Evolutionary conservation across 2,113 vertebrate genomes (phyloP).

Genomic region (Arizona elegans): DNA sequence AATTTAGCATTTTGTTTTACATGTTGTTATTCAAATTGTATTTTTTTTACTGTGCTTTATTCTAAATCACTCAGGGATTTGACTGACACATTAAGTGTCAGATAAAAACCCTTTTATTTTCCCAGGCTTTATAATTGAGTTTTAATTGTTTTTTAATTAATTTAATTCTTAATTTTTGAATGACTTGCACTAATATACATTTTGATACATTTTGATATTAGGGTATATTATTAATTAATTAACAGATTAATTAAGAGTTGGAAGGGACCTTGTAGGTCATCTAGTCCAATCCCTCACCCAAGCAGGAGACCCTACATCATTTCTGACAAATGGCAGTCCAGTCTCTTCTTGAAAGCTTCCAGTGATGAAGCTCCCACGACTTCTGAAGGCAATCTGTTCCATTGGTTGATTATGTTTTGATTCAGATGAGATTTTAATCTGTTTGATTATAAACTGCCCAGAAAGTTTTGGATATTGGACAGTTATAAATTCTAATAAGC

Average conservation of each 20-base stretch:
- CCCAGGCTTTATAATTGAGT: background rate
- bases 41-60: background rate
- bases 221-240: background rate
- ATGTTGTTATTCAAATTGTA: background rate
- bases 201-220: background rate
- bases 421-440: background rate
- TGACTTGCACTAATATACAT: background rate
- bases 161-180: background rate
- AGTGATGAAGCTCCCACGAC: too few relatives aligned
- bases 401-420: background rate
- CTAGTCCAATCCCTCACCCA: too few relatives aligned
- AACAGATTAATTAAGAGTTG: too few relatives aligned
- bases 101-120: background rate
- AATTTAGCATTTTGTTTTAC: background rate
- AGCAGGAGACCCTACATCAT: too few relatives aligned
- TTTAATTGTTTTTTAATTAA: background rate
- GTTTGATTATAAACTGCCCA: background rate
- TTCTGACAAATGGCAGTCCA: too few relatives aligned
- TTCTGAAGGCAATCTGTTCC: too few relatives aligned
- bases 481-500: background rate
- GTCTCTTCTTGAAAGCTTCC: too few relatives aligned
- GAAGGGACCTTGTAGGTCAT: too few relatives aligned
- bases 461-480: background rate
- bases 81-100: background rate
- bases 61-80: background rate